A percentile compares a stretch with the other conserved stretches of the same genome.
These are phyloP conservation scores for Siphlonurus alternatus DNA, from an alignment of 2,888 invertebrate species.

Conservation along the genomic window DNA sequence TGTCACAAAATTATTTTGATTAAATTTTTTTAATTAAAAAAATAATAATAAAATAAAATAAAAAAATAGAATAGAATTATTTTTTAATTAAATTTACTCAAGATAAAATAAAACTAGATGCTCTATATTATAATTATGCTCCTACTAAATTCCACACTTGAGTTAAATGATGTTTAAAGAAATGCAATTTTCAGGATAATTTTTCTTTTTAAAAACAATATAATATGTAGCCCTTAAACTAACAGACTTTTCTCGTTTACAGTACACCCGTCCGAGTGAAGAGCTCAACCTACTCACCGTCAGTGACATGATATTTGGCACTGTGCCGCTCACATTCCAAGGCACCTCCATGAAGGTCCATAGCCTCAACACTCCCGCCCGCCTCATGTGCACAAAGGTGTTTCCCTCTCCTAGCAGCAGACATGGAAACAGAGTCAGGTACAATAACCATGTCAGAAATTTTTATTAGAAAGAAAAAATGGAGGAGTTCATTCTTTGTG, in stretches of 20 bases:
- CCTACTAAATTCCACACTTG: neutral
- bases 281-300: slow-evolving; percentile 50
- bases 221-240: neutral
- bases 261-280: slow-evolving; percentile 46
- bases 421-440: slow-evolving; percentile 7
- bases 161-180: neutral
- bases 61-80: no score
- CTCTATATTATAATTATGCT: neutral
- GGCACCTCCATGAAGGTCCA: slow-evolving; percentile 78
- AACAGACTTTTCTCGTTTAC: slow-evolving; percentile 16
- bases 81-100: no score
- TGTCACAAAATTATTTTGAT: no score
- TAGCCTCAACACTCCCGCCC: slow-evolving; percentile 33
- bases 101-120: no score
- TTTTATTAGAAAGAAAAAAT: neutral
- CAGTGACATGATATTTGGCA: slow-evolving; percentile 87
- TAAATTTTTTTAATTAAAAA: no score
- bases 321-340: slow-evolving; percentile 74
- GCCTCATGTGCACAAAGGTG: slow-evolving; percentile 30
- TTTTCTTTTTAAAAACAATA: no score
- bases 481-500: neutral
- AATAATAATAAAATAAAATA: no score
- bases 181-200: neutral
- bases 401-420: slow-evolving; percentile 21
- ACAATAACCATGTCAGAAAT: neutral